These are phyloP conservation scores for Lathamus discolor DNA, from an alignment of 2,113 vertebrate genomes.

Conservation along the genomic window DNA sequence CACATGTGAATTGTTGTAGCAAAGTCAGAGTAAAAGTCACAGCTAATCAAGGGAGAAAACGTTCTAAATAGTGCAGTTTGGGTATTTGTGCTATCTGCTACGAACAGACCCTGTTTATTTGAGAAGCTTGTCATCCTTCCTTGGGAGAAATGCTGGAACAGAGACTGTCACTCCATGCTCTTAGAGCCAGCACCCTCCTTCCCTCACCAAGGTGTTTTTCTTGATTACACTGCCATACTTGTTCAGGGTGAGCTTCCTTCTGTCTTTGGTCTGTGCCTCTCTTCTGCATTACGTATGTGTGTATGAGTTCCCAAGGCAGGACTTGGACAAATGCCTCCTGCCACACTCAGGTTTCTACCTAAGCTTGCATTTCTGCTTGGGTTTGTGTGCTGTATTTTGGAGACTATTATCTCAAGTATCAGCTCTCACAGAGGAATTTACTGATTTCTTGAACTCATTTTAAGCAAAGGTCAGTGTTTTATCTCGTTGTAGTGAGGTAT, in stretches of 20 bases:
- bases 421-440: neutral
- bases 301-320: neutral
- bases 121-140: neutral
- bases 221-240: rapidly evolving
- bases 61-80: neutral
- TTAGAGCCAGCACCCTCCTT: neutral
- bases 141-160: neutral
- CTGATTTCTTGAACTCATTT: neutral
- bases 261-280: neutral
- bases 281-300: rapidly evolving
- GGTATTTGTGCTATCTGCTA: neutral
- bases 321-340: neutral
- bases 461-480: neutral
- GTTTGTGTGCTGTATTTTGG: neutral
- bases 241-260: neutral
- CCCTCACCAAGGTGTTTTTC: neutral
- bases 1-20: neutral
- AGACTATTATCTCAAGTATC: neutral
- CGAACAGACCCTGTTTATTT: neutral
- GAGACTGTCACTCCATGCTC: neutral
- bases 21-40: neutral
- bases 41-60: neutral
- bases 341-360: neutral
- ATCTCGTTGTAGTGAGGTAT: neutral
- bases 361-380: neutral